These are phyloP conservation scores for Macrotrachela quadricornifera DNA, from an alignment of 1,140 invertebrate species.

Conservation along the genomic window DNA sequence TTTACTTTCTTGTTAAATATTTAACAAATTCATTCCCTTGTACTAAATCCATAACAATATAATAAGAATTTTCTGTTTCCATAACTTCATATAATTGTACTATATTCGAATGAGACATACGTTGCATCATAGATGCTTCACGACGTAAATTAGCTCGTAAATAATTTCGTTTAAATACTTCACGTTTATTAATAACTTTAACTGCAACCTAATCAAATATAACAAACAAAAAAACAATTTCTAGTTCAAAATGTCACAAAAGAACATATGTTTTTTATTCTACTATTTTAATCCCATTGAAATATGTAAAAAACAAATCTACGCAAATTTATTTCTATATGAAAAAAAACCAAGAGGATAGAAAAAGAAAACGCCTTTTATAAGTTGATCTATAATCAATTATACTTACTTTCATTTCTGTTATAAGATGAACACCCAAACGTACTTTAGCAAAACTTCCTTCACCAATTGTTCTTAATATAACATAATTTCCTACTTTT, in stretches of 20 bases:
- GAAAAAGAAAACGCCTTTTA: not conserved
- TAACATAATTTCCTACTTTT: slow-evolving; percentile 21
- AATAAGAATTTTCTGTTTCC: slow-evolving; percentile 30
- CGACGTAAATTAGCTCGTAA: slow-evolving; percentile 24
- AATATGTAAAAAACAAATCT: too few relatives aligned
- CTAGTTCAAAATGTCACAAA: too few relatives aligned
- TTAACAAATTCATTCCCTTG: slow-evolving; percentile 18
- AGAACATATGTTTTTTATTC: too few relatives aligned
- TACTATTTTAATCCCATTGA: too few relatives aligned
- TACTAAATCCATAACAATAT: slow-evolving; percentile 26
- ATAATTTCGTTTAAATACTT: slow-evolving; percentile 22
- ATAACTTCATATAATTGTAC: slow-evolving; percentile 24
- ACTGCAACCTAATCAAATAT: slow-evolving; percentile 22
- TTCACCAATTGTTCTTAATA: slow-evolving; percentile 18
- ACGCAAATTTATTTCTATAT: too few relatives aligned
- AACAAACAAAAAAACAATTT: too few relatives aligned
- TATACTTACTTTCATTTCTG: slow-evolving; percentile 31
- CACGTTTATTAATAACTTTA: slow-evolving; percentile 28
- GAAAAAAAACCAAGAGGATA: too few relatives aligned
- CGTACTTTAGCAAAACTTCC: slow-evolving; percentile 23
- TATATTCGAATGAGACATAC: slow-evolving; percentile 23
- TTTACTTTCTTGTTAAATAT: slow-evolving; percentile 8
- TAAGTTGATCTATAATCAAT: not conserved
- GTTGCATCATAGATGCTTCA: slow-evolving; percentile 23
- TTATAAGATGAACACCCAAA: slow-evolving; percentile 19